Conservation (phyloP, 2,888 invertebrate species). For the Sturmia bella region DNA sequence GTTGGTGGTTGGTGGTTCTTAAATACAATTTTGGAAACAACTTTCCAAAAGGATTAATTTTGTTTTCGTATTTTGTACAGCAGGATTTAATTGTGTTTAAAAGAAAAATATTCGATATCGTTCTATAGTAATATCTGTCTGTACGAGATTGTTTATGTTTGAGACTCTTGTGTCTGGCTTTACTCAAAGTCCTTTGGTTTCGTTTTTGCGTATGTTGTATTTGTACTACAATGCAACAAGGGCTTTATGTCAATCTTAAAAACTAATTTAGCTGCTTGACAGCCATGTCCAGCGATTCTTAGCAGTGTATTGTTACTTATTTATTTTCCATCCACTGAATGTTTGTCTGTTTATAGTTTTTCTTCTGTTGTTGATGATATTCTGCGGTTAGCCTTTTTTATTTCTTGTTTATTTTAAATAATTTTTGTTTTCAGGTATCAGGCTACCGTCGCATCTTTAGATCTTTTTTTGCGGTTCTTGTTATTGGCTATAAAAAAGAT, state of each 20-base stretch:
- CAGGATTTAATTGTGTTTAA: conserved; percentile 3
- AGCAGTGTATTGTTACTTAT: conserved; percentile 22
- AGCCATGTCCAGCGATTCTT: conserved; percentile 61
- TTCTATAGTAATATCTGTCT: conserved; percentile 33
- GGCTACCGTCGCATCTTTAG: conserved; percentile 68
- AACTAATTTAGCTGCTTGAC: conserved; percentile 68
- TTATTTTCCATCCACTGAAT: conserved; percentile 19
- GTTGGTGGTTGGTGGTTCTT: conserved; percentile 24
- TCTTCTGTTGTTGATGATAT: conserved; percentile 45
- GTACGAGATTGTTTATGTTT: background rate
- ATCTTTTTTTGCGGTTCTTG: conserved; percentile 23
- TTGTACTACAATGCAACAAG: conserved; percentile 43
- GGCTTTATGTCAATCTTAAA: conserved; percentile 66
- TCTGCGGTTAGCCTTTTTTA: conserved; percentile 32
- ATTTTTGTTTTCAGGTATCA: conserved; percentile 50
- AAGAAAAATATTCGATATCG: conserved; percentile 46
- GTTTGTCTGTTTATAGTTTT: conserved; percentile 27
- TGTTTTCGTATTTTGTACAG: background rate
- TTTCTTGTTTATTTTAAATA: conserved; percentile 23
- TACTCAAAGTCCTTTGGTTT: conserved; percentile 17
- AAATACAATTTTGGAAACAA: conserved; percentile 48
- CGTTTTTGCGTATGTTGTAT: conserved; percentile 19
- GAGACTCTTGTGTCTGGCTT: conserved; percentile 2
- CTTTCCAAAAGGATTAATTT: conserved; percentile 51
- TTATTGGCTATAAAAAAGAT: conserved; percentile 8